Conservation (phyloP, 2,113 vertebrate species). For the Glaucomys volans region DNA sequence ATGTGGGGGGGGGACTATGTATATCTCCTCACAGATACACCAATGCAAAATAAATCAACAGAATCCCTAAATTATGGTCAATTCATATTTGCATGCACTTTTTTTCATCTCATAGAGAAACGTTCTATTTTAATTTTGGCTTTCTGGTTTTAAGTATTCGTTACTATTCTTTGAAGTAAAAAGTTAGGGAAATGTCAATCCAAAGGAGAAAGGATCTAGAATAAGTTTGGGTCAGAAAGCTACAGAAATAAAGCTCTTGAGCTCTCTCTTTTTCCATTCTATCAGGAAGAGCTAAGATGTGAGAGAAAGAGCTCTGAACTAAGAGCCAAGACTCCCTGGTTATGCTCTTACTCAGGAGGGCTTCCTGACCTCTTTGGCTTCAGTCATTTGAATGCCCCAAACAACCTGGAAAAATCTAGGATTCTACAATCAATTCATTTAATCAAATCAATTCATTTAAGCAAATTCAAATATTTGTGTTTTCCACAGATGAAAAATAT, state of each 20-base stretch:
- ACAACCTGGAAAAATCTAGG: not conserved
- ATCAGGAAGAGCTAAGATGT: not conserved
- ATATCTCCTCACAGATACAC: not conserved
- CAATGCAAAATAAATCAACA: not conserved
- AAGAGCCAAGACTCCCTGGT: not conserved
- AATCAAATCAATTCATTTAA: not conserved
- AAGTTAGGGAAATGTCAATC: not conserved
- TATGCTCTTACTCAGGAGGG: not conserved
- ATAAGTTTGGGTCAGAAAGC: not conserved
- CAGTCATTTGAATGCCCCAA: not conserved
- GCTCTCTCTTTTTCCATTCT: not conserved
- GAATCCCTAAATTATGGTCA: not conserved
- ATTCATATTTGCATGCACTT: not conserved
- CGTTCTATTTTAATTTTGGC: constrained; percentile 27
- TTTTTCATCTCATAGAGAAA: not conserved
- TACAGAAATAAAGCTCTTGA: not conserved
- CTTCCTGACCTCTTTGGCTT: not conserved
- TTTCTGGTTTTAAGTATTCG: not conserved
- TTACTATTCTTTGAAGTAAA: constrained; percentile 24
- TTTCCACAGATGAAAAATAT: not conserved
- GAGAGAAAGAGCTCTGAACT: not conserved
- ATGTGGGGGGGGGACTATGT: not conserved
- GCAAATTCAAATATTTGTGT: not conserved
- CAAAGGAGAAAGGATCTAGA: constrained; percentile 24
- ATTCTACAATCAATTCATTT: constrained; percentile 35